phyloP scores from a whole-genome alignment of 2,888 invertebrate genomes.

The Drosophila neutralis region DNA sequence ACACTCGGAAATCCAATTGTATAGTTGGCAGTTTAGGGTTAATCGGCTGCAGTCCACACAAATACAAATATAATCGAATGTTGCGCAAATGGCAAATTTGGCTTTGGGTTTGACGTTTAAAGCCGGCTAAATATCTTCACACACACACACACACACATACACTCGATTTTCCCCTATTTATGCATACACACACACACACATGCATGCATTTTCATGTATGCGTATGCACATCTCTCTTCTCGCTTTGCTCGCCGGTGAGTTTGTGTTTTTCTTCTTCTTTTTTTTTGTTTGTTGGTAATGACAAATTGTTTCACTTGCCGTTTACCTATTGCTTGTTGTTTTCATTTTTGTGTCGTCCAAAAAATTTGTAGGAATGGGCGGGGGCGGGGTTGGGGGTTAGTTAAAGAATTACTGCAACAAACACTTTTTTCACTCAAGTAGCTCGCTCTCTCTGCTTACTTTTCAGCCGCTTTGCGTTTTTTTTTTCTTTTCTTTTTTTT shows the following conservation, averaged over 20 bases:
- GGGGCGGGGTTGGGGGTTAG: neutral
- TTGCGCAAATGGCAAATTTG: conserved; percentile 16
- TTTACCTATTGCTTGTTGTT: conserved; percentile 22
- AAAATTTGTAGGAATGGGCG: neutral
- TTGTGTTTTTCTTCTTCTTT: conserved; percentile 21
- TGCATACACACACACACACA: conserved; percentile 13
- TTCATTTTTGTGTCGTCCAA: conserved; percentile 14
- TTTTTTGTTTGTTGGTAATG: conserved; percentile 8
- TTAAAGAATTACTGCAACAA: conserved; percentile 40
- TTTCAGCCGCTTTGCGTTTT: conserved; percentile 43
- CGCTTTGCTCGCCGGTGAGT: conserved; percentile 43
- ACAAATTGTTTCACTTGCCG: conserved; percentile 31
- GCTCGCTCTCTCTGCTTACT: conserved; percentile 32
- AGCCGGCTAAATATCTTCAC: conserved; percentile 24
- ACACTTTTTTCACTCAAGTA: conserved; percentile 56
- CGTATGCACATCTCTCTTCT: conserved; percentile 18
- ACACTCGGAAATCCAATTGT: conserved; percentile 13
- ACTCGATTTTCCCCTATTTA: conserved; percentile 8
- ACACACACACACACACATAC: neutral
- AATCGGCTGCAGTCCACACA: conserved; percentile 27
- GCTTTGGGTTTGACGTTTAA: conserved; percentile 5
- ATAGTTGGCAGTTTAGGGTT: conserved; percentile 14
- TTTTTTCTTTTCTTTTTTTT: conserved; percentile 39
- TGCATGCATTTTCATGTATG: neutral
- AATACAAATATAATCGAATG: conserved; percentile 12